Evolutionary conservation across 2,797 vertebrate genomes (phyloP), one percentile per base, ranked within the genome.

Genomic region (Sebastes oblongus): DNA sequence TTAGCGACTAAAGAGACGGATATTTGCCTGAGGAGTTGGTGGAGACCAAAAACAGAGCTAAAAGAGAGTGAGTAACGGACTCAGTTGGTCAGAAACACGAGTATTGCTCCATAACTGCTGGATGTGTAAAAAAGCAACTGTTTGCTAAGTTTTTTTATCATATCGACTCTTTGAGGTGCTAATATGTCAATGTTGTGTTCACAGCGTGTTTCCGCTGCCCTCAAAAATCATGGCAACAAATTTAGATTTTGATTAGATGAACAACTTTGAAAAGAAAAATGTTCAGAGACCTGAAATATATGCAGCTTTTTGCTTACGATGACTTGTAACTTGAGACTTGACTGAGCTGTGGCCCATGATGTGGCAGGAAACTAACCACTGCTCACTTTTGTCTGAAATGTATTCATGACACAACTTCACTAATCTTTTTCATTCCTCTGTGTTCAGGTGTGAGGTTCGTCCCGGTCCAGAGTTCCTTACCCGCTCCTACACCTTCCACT

Each of bases 381-480:
- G 55, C 13, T 24, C 27, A 59, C 54, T 18, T 10, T 18, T 62
- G 8, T 20, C 52, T 24, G 18, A 42, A 34, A 66, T 34, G 0
- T n/a, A 30, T 20, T 58, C 52, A 30, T 54, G 29, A 20, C 65
- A 46, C 11, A 25, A 24, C 27, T n/a, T 46, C 65, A 46, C 58
- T 22, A 8, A 24, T 16, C n/a, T 27, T 36, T 36, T 36, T 36
- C 1, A 36, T 52, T 32, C 14, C 24, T 75, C 56, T 59, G 30
- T 77, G 73, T 73, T 55, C 89, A 98, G 97, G 90, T 98, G 97
- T 30, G 97, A 98, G 90, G 97, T 98, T 39, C 94, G 96, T 1
- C 96, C 97, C 0, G 97, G 97, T 13, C 97, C 97, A 0, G 97
- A 98, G 94, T 98, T 98, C 93, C 96, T 98, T 56, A 96, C 96